Evolutionary conservation across 2,888 invertebrate genomes (phyloP), one percentile per base, ranked within the genome.

Genomic region (Agrotis puta): DNA sequence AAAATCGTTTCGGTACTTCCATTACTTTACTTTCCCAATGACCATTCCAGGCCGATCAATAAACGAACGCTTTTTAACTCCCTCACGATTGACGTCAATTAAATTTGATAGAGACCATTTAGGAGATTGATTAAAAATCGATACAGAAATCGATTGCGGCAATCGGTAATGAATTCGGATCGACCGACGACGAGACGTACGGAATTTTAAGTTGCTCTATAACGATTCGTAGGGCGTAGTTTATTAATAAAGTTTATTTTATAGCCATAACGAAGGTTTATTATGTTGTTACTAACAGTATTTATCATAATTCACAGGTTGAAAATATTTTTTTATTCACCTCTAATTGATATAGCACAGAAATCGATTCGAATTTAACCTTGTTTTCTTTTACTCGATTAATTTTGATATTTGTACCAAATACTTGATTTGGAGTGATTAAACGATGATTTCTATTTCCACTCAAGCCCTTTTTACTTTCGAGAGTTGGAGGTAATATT

Each of bases 41-140:
- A 83, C 77, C 79, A 85, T 83, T 83, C 80, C 78, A 66, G 74
- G 65, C 80, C 84, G 88, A 82, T 86, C 86, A 85, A 86, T 86
- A 86, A 77, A 87, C 80, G 86, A 87, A 87, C 78, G 86, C 86
- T 89, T 92, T 91, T 91, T 86, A 90, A 86, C 85, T 88, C 84
- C 87, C 87, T 89, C 89, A 88, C 87, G 88, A 91, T 91, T 90
- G 92, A 93, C 90, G 93, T 92, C 94, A 94, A 94, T 94, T 94
- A 94, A 93, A 91, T 92, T 93, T 92, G 92, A 94, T 92, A 91
- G 90, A 90, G 91, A 90, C 91, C 91, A 92, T 92, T 92, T 91
- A 85, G 86, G 90, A 92, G 92, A 92, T 93, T 92, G 92, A 93
- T 94, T 93, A 92, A 92, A 92, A 92, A 91, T 93, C 92, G 92